Evolutionary conservation across 2,888 invertebrate species (phyloP).

Genomic region (Zaprionus bogoriensis): DNA sequence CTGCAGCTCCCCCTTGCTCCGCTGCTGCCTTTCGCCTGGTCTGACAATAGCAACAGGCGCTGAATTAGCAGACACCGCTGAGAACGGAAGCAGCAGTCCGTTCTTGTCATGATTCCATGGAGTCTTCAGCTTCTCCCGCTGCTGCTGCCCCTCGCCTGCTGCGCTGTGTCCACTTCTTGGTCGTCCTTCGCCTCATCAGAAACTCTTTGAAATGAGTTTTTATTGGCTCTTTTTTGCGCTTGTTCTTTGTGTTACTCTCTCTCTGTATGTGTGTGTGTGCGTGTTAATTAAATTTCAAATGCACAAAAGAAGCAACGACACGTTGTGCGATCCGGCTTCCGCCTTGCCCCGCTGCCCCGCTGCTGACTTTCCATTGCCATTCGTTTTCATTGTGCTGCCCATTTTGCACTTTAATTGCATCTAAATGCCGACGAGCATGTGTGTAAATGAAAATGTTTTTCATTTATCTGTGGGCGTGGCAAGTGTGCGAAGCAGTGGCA

Average conservation of each 20-base stretch:
- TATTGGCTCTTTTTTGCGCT: slow-evolving; percentile 59
- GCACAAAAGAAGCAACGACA: slow-evolving; percentile 66
- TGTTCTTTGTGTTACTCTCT: slow-evolving; percentile 1
- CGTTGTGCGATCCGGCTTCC: slow-evolving; percentile 10
- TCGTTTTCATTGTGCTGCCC: slow-evolving; percentile 16
- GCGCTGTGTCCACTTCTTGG: slow-evolving; percentile 14
- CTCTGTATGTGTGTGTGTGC: slow-evolving; percentile 27
- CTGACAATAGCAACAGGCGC: slow-evolving; percentile 70
- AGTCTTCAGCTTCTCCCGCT: neutral
- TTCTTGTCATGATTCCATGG: slow-evolving; percentile 20
- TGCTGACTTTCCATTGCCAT: slow-evolving; percentile 28
- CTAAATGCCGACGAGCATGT: slow-evolving; percentile 52
- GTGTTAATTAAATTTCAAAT: slow-evolving; percentile 74
- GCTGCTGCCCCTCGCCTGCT: neutral
- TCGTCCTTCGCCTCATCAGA: slow-evolving; percentile 56
- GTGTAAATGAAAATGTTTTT: slow-evolving; percentile 64
- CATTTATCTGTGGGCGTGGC: no score
- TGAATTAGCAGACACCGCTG: slow-evolving; percentile 62
- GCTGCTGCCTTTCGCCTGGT: slow-evolving; percentile 8
- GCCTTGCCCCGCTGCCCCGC: neutral
- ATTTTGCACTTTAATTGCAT: slow-evolving; percentile 66
- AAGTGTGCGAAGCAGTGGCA: neutral
- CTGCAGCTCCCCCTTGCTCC: slow-evolving; percentile 18
- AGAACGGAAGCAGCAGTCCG: slow-evolving; percentile 39
- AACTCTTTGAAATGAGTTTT: slow-evolving; percentile 74